Conservation (phyloP, 23 tunicate genomes). For the Halocynthia roretzi region DNA sequence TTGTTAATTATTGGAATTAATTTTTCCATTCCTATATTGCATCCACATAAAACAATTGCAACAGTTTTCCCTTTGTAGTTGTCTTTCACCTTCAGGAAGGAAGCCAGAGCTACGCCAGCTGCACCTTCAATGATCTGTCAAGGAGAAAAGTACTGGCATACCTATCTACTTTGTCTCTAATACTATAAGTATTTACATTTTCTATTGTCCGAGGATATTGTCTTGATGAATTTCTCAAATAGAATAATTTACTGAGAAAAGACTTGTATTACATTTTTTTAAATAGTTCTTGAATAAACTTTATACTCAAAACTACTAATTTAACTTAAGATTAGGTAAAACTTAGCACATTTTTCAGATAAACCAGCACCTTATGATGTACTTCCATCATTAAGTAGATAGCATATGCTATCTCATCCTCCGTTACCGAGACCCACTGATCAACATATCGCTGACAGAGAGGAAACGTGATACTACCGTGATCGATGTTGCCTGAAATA, state of each 20-base stretch:
- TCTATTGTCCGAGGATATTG: no score
- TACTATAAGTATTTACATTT: no score
- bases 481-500: conserved; percentile 17
- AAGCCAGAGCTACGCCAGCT: conserved; percentile 90
- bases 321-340: not conserved
- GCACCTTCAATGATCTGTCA: conserved; percentile 69
- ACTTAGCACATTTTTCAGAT: not conserved
- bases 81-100: conserved; percentile 38
- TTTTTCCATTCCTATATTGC: conserved; percentile 38
- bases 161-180: no score
- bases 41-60: conserved; percentile 75
- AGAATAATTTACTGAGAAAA: no score
- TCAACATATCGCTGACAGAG: conserved; percentile 65
- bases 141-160: not conserved
- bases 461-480: conserved; percentile 33
- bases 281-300: not conserved
- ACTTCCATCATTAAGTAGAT: conserved; percentile 49
- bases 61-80: conserved; percentile 73
- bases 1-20: no score
- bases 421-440: conserved; percentile 74
- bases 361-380: conserved; percentile 46
- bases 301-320: not conserved
- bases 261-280: no score
- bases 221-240: not conserved
- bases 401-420: conserved; percentile 76